Evolutionary conservation across 2,888 invertebrate genomes (phyloP).

Genomic region (Acanthosoma haemorrhoidale): DNA sequence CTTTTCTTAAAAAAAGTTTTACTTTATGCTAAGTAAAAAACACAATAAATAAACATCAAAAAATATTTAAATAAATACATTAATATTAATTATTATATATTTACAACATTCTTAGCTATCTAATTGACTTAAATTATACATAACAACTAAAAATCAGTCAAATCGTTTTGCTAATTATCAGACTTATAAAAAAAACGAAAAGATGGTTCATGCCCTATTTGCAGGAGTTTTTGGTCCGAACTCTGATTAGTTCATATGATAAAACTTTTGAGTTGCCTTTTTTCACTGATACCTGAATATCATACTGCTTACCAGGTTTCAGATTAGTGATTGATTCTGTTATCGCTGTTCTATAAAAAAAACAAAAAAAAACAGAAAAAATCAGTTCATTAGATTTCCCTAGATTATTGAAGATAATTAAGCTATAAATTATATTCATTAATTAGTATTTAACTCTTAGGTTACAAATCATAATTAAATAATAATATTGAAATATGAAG

Average conservation of each 20-base stretch:
- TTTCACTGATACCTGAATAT: slow-evolving; percentile 55
- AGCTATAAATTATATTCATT: no score
- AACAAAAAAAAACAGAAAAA: no score
- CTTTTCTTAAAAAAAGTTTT: not conserved
- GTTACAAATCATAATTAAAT: no score
- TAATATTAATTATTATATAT: no score
- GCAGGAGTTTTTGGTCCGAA: slow-evolving; percentile 45
- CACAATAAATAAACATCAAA: slow-evolving; percentile 9
- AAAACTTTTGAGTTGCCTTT: slow-evolving; percentile 53
- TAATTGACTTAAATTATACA: slow-evolving; percentile 9
- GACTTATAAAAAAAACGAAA: slow-evolving; percentile 8
- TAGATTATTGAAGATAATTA: no score
- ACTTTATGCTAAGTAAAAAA: not conserved
- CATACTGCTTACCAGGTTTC: slow-evolving; percentile 52
- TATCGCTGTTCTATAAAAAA: slow-evolving; percentile 49
- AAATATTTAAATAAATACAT: slow-evolving; percentile 4
- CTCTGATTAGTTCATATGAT: slow-evolving; percentile 54
- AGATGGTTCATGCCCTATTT: not conserved
- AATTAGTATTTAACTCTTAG: no score
- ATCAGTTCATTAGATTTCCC: no score
- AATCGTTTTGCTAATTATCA: slow-evolving; percentile 5
- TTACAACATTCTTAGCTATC: not conserved
- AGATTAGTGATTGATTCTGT: slow-evolving; percentile 50
- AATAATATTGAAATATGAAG: no score
- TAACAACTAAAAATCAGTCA: slow-evolving; percentile 12